These are phyloP conservation scores for Platichthys stellatus DNA, from an alignment of 2,113 vertebrate species.

Conservation along the genomic window DNA sequence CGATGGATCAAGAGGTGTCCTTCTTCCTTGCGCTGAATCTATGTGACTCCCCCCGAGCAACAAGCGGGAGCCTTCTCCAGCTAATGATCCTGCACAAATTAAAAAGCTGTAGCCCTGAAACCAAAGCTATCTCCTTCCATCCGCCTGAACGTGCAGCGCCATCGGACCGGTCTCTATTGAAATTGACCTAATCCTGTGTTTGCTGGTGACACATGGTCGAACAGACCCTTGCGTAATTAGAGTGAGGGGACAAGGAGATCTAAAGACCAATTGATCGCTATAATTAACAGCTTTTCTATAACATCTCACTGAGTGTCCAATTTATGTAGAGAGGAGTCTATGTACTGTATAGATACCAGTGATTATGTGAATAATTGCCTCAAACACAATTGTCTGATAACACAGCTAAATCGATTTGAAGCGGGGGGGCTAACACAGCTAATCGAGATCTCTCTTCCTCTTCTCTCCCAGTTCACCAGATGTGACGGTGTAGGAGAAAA, in stretches of 20 bases:
- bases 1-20: slow-evolving; percentile 54
- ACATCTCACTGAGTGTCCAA: slow-evolving; percentile 22
- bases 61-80: slow-evolving; percentile 57
- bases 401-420: slow-evolving; percentile 4
- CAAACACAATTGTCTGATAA: slow-evolving; percentile 3
- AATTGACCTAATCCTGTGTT: slow-evolving; percentile 38
- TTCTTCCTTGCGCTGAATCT: slow-evolving; percentile 41
- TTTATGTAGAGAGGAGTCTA: slow-evolving; percentile 14
- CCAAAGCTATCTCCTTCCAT: slow-evolving; percentile 59
- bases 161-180: slow-evolving; percentile 27
- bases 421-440: background rate
- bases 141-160: slow-evolving; percentile 49
- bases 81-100: slow-evolving; percentile 80
- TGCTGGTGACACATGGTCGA: slow-evolving; percentile 13
- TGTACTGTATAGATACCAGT: slow-evolving; percentile 8
- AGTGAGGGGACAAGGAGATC: slow-evolving; percentile 35
- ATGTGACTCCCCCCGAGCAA: slow-evolving; percentile 62
- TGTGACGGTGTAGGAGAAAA: slow-evolving; percentile 33
- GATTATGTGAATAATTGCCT: slow-evolving; percentile 26
- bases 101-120: slow-evolving; percentile 76
- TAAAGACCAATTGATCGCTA: slow-evolving; percentile 53
- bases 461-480: slow-evolving; percentile 12
- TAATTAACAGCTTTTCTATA: slow-evolving; percentile 41
- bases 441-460: background rate
- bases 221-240: slow-evolving; percentile 39